Evolutionary conservation across 2,113 vertebrate genomes (phyloP).

Genomic region (Callopanchax toddi): DNA sequence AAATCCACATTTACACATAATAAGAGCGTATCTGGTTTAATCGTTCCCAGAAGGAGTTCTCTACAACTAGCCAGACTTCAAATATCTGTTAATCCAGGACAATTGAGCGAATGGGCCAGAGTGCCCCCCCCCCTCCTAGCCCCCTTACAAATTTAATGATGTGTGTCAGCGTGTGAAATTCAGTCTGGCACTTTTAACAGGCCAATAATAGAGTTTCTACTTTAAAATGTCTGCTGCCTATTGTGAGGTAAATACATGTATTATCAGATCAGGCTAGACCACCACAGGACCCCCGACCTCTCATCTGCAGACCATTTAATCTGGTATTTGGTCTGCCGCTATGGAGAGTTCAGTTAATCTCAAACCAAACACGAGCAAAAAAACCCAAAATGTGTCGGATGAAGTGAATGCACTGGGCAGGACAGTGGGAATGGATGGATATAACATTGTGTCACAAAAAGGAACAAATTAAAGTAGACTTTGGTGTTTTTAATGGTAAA

Average conservation of each 20-base stretch:
- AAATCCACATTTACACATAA: slow-evolving; percentile 14
- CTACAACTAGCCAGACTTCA: slow-evolving; percentile 10
- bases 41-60: slow-evolving; percentile 21
- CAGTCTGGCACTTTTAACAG: slow-evolving; percentile 34
- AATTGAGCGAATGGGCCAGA: slow-evolving; percentile 34
- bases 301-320: slow-evolving; percentile 6
- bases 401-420: not conserved
- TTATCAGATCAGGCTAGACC: slow-evolving; percentile 41
- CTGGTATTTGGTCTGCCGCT: slow-evolving; percentile 3
- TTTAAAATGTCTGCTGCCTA: slow-evolving; percentile 34
- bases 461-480: not conserved
- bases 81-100: slow-evolving; percentile 34
- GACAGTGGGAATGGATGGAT: too few relatives aligned
- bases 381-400: not conserved
- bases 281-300: slow-evolving; percentile 5
- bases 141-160: slow-evolving; percentile 22
- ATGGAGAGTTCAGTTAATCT: not conserved
- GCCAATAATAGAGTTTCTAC: slow-evolving; percentile 52
- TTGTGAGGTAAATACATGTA: slow-evolving; percentile 47
- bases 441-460: too few relatives aligned
- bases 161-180: slow-evolving; percentile 54
- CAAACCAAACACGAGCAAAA: not conserved
- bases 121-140: not conserved
- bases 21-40: slow-evolving; percentile 19
- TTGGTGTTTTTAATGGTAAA: not conserved